phyloP scores from a whole-genome alignment of 2,113 vertebrate species.

The Clarias gariepinus region DNA sequence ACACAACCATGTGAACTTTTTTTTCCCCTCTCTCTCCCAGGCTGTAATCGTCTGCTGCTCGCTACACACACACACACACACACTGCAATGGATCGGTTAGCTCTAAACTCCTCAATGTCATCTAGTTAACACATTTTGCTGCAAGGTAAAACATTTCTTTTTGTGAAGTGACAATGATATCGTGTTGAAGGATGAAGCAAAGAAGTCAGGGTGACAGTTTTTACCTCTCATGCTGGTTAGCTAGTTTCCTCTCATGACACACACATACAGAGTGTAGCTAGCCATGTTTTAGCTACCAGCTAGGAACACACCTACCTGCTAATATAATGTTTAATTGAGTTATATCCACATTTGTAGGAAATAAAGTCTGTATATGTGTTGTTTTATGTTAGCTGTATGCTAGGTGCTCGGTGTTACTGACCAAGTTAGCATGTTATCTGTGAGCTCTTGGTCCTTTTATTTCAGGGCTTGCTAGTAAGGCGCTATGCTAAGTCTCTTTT shows the following conservation, averaged over 20 bases:
- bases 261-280: not conserved
- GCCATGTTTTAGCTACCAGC: not conserved
- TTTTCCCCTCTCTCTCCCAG: not conserved
- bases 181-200: not conserved
- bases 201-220: not conserved
- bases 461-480: not conserved
- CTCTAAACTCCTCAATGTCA: not conserved
- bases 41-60: not conserved
- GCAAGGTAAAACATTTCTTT: slow-evolving; percentile 30
- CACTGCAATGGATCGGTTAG: not conserved
- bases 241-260: not conserved
- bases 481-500: not conserved
- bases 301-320: not conserved
- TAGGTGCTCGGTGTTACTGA: not conserved
- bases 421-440: not conserved
- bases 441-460: not conserved
- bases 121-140: slow-evolving; percentile 20
- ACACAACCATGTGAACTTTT: not conserved
- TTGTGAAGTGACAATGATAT: not conserved
- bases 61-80: too few species aligned
- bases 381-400: not conserved
- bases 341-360: not conserved
- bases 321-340: not conserved
- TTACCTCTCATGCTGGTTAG: not conserved
- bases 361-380: not conserved